Base-by-base conservation (phyloP, 2,113 vertebrate genomes). In the Galbula dea region DNA sequence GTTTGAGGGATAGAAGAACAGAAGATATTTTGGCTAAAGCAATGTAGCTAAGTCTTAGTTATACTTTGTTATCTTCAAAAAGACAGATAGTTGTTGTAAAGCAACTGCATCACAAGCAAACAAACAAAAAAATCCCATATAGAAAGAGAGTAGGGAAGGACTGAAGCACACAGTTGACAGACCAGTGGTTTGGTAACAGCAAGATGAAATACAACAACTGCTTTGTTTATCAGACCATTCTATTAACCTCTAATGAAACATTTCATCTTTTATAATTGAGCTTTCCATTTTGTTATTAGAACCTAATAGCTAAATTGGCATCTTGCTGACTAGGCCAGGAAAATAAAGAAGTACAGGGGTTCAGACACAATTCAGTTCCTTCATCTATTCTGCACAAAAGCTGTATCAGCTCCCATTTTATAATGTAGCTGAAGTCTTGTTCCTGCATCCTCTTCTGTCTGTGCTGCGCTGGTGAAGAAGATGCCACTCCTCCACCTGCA, bases 191-290 rank as follows among this genome's bases (percentile, higher is more conserved):
- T 91, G 63, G 63, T 83, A 92, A 80, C 12, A 80, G 30, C 46
- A 49, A 59, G n/a, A 83, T 80, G 59, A 91, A 95, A 74, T 91
- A 17, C 55, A 65, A 15, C 55, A 65, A 62, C 62, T 55, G 67
- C 77, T 86, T 91, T 91, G 55, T 93, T 95, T 95, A 88, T 94
- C 30, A 71, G 82, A 76, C 78, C 43, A n/a, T 76, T 94, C 68
- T 77, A 58, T 94, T 96, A 91, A 94, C 82, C 82, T 87, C 49
- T 86, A 88, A 83, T 83, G 82, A 24, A 74, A 80, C 46, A 74
- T 91, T 91, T 94, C 22, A 77, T 94, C 30, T 80, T 87, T 93
- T 85, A 80, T 85, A 92, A 92, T 95, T 94, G 84, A 92, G 65
- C 48, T 86, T 95, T 92, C 55, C 61, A 57, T 94, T 92, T 94